Base-by-base conservation (phyloP, 2,888 invertebrate species). In the Stenichneumon culpator region DNA sequence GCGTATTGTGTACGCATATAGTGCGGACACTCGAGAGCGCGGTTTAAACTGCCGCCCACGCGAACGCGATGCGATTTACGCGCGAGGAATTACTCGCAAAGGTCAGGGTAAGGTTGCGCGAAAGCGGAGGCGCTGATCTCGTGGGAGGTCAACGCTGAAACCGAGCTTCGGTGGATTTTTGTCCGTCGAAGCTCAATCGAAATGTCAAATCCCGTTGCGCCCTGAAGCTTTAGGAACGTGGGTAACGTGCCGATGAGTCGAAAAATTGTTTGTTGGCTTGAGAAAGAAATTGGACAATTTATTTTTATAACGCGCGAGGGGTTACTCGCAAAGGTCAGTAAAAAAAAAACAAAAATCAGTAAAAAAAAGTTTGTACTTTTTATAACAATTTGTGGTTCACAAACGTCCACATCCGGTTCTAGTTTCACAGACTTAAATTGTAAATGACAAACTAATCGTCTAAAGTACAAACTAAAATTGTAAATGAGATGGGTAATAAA, bases 61-160 rank as follows among this genome's bases (percentile, higher is more conserved):
- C 80, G 75, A 80, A 81, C 74, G 19, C 69, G 52, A 83, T 73
- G 50, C 63, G 44, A 67, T 19, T 70, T 36, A 57, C 32, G 63
- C 3, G 57, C 70, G 82, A 82, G 67, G 50, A 44, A 70, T 84
- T 83, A 57, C 25, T 65, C 50, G 36, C 73, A 80, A 84, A 86
- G 85, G 87, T 86, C 85, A 84, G 86, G 82, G 68, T 86, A 86
- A 86, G 78, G 84, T 87, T 80, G 74, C 39, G 63, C 79, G 79
- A 86, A 84, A 84, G 77, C 75, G 54, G 79, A 72, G 73, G 60
- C 50, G 47, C n/a, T 65, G n/a, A 50, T 73, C 44, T 47, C 65
- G 9, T 2, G 65, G 39, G 79, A 79, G 74, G 63, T 79, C 79
- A 69, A 69, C 79, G 79, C 39, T 50, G 28, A 39, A 44, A 39